Percentiles rank a stretch among this genome's conserved stretches.
phyloP scores from a whole-genome alignment of 2,888 invertebrate genomes.

The Bruchidius siliquastri region DNA sequence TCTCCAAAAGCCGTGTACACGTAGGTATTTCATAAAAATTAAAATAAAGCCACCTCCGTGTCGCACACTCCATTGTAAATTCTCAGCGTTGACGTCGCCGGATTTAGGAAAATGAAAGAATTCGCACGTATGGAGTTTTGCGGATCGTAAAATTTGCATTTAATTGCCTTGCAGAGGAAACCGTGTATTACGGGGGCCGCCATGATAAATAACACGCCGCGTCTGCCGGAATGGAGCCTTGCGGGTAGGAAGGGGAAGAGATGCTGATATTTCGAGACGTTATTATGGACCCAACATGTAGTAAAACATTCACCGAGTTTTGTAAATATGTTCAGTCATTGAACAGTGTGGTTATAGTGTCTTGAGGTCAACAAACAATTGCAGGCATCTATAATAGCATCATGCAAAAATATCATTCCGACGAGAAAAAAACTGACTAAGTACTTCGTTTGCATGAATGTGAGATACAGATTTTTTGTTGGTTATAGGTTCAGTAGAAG shows the following conservation, averaged over 20 bases:
- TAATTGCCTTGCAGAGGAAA: not conserved
- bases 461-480: too few species aligned
- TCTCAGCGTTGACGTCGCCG: not conserved
- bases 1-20: too few species aligned
- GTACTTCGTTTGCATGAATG: too few species aligned
- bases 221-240: not conserved
- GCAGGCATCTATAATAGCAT: too few species aligned
- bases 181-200: not conserved
- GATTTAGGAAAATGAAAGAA: not conserved
- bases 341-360: too few species aligned
- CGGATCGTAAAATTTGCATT: not conserved
- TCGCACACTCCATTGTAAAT: not conserved
- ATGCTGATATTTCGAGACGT: not conserved
- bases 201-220: not conserved
- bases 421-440: too few species aligned
- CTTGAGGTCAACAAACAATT: too few species aligned
- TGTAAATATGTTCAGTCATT: not conserved
- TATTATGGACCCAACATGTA: not conserved
- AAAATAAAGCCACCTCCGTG: not conserved
- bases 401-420: too few species aligned
- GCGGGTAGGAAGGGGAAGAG: not conserved
- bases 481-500: too few species aligned
- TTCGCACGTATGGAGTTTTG: not conserved
- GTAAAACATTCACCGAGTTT: not conserved
- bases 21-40: not conserved